Conservation (phyloP, 2,888 invertebrate species). For the Dicyrtomina minuta region DNA sequence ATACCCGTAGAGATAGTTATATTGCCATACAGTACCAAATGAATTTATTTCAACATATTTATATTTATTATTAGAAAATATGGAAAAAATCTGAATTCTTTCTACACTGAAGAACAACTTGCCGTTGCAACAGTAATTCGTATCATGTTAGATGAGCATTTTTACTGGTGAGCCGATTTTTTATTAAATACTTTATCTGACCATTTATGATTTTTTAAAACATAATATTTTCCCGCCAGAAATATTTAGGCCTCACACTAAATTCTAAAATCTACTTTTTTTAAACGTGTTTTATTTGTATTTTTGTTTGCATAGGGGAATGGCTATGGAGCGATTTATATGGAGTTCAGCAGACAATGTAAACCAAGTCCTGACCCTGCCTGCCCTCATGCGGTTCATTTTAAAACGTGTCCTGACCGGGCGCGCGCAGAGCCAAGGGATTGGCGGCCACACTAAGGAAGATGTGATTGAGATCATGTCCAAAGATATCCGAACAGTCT, state of each 20-base stretch:
- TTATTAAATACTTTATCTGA: too few species aligned
- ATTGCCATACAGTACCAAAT: background rate
- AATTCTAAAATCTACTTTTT: background rate
- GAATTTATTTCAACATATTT: too few species aligned
- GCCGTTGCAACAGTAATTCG: slow-evolving; percentile 11
- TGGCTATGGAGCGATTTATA: slow-evolving; percentile 21
- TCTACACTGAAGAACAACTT: slow-evolving; percentile 5
- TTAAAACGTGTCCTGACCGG: background rate
- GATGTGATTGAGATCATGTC: slow-evolving; percentile 43
- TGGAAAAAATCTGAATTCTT: background rate
- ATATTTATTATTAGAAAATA: slow-evolving; percentile 23
- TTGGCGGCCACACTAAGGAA: slow-evolving; percentile 43
- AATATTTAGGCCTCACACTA: too few species aligned
- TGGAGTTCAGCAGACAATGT: background rate
- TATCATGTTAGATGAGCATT: slow-evolving; percentile 28
- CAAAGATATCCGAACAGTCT: slow-evolving; percentile 42
- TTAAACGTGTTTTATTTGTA: background rate
- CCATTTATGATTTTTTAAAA: too few species aligned
- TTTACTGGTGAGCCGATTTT: slow-evolving; percentile 18
- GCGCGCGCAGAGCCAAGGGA: slow-evolving; percentile 9
- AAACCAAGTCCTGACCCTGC: slow-evolving; percentile 2
- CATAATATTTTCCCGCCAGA: too few species aligned
- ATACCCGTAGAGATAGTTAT: background rate
- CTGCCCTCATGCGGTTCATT: slow-evolving; percentile 1
- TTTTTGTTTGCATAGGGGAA: slow-evolving; percentile 17